These are phyloP conservation scores for Heloderma charlesbogerti DNA, from an alignment of 2,113 vertebrate genomes.

Conservation along the genomic window DNA sequence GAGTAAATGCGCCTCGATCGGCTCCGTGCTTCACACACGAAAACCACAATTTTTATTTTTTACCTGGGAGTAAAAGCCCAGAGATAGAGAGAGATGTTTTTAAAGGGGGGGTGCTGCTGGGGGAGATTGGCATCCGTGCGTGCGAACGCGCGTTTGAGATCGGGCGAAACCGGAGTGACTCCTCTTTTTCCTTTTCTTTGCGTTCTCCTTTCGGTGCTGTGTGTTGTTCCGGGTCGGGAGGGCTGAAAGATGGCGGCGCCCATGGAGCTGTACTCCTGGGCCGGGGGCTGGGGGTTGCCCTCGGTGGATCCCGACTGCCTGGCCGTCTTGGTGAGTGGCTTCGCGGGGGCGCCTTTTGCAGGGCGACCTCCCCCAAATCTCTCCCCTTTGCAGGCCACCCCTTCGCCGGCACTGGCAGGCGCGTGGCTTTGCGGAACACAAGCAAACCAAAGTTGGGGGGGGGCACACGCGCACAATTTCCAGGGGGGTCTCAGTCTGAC, in stretches of 20 bases:
- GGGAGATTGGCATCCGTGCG: background rate
- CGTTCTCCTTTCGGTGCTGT: background rate
- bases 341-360: background rate
- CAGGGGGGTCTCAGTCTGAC: too few relatives aligned
- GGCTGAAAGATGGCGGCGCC: slow-evolving; percentile 82
- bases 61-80: background rate
- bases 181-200: background rate
- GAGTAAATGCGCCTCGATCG: background rate
- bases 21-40: too few relatives aligned
- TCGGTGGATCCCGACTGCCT: slow-evolving; percentile 78
- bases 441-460: too few relatives aligned
- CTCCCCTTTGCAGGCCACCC: background rate
- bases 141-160: background rate
- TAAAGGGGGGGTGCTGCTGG: too few relatives aligned
- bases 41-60: too few relatives aligned
- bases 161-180: background rate
- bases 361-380: background rate
- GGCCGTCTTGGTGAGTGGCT: slow-evolving; percentile 80
- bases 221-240: slow-evolving; percentile 73
- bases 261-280: slow-evolving; percentile 87
- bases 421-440: too few relatives aligned
- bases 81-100: too few relatives aligned
- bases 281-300: slow-evolving; percentile 82
- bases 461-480: too few relatives aligned
- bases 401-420: too few relatives aligned